Evolutionary conservation across 64 coral and sea anemone species (phyloP).

Genomic region (Actinia tenebrosa): DNA sequence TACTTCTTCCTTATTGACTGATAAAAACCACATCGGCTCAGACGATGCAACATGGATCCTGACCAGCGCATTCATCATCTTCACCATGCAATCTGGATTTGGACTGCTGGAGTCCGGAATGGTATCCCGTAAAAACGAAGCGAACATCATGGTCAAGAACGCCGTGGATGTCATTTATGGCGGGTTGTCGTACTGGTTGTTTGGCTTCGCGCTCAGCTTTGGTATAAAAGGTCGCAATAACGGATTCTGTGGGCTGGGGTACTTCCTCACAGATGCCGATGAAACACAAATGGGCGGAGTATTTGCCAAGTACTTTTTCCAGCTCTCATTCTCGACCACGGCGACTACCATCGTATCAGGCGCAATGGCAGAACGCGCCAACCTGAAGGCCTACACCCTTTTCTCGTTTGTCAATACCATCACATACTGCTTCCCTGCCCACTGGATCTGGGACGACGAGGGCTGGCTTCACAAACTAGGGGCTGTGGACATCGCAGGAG

Average conservation of each 20-base stretch:
- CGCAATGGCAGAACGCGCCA: slow-evolving; percentile 50
- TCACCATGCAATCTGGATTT: slow-evolving; percentile 66
- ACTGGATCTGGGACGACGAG: slow-evolving; percentile 49
- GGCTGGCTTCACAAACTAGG: slow-evolving; percentile 35
- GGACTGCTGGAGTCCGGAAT: slow-evolving; percentile 63
- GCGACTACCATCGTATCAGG: slow-evolving; percentile 61
- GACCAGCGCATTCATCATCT: slow-evolving; percentile 50
- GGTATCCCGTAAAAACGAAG: slow-evolving; percentile 60
- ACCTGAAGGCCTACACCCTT: slow-evolving; percentile 34
- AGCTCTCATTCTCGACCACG: slow-evolving; percentile 58
- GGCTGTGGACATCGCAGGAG: slow-evolving; percentile 45
- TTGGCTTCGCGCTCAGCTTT: slow-evolving; percentile 52
- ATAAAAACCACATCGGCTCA: background rate
- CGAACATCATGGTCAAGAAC: slow-evolving; percentile 62
- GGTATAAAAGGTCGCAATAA: slow-evolving; percentile 8
- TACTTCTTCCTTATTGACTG: background rate
- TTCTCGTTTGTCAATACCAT: slow-evolving; percentile 60
- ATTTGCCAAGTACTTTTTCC: slow-evolving; percentile 51
- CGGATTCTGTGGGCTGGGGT: slow-evolving; percentile 36
- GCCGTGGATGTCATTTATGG: slow-evolving; percentile 52
- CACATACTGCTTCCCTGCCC: slow-evolving; percentile 55
- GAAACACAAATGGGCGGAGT: slow-evolving; percentile 48
- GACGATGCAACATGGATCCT: slow-evolving; percentile 56
- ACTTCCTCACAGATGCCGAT: slow-evolving; percentile 48
- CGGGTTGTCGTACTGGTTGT: slow-evolving; percentile 51